phyloP scores from a whole-genome alignment of 2,113 vertebrate genomes.

The Ptychochromis oligacanthus region DNA sequence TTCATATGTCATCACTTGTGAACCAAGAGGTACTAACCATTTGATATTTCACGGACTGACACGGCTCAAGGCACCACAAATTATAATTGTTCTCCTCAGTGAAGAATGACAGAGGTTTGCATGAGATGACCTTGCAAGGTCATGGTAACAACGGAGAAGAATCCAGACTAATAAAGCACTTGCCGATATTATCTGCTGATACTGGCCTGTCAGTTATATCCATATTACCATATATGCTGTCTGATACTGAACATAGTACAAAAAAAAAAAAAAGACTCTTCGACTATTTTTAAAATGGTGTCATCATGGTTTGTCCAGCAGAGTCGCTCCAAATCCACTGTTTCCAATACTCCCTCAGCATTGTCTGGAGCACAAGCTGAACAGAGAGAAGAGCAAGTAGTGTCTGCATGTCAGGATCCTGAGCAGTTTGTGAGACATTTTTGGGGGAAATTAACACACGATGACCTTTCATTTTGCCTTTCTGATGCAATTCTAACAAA shows the following conservation, averaged over 20 bases:
- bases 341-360: background rate
- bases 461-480: background rate
- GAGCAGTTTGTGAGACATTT: background rate
- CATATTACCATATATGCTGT: background rate
- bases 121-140: slow-evolving; percentile 29
- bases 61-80: background rate
- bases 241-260: background rate
- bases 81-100: background rate
- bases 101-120: background rate
- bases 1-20: background rate
- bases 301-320: background rate
- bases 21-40: background rate
- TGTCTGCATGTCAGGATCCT: background rate
- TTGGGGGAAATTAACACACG: background rate
- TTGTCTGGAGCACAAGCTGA: background rate
- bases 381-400: background rate
- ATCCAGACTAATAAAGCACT: background rate
- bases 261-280: too few relatives aligned
- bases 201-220: background rate
- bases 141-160: background rate
- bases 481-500: background rate
- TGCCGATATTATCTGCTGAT: background rate
- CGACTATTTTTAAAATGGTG: background rate
- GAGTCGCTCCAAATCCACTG: too few relatives aligned
- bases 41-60: background rate